Evolutionary conservation across 2,113 vertebrate species (phyloP).

Genomic region (Pipa parva): DNA sequence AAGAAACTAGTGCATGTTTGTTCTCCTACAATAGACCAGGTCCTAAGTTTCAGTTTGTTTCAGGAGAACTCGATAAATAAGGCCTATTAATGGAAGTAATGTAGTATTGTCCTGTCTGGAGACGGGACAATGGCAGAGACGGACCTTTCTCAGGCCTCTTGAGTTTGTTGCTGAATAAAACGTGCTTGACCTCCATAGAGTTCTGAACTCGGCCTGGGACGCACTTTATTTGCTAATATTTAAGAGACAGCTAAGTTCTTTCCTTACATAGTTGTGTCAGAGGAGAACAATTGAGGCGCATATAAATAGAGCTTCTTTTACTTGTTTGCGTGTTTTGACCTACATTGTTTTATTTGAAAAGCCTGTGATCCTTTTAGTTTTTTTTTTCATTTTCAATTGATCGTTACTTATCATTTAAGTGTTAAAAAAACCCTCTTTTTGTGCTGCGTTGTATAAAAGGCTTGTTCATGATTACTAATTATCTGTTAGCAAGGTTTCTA

Average conservation of each 20-base stretch:
- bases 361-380: constrained; percentile 9
- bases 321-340: constrained; percentile 26
- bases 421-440: constrained; percentile 36
- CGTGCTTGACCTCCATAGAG: constrained; percentile 20
- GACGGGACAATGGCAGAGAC: not conserved
- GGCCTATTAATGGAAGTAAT: constrained; percentile 5
- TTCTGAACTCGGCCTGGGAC: constrained; percentile 13
- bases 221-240: constrained; percentile 38
- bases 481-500: constrained; percentile 34
- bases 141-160: constrained; percentile 41
- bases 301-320: constrained; percentile 29
- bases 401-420: constrained; percentile 33
- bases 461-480: constrained; percentile 34
- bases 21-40: not conserved
- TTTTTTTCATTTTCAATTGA: constrained; percentile 25
- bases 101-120: constrained; percentile 9
- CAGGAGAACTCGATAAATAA: not conserved
- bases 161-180: constrained; percentile 30
- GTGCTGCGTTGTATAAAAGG: constrained; percentile 11
- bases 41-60: constrained; percentile 18
- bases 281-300: constrained; percentile 8
- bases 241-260: constrained; percentile 27
- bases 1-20: not conserved
- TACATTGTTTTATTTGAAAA: constrained; percentile 6
- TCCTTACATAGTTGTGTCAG: not conserved